Percentiles rank a stretch among this genome's conserved stretches.
Conservation (phyloP, 1,140 invertebrate genomes). For the Lasioglossum albipes region DNA sequence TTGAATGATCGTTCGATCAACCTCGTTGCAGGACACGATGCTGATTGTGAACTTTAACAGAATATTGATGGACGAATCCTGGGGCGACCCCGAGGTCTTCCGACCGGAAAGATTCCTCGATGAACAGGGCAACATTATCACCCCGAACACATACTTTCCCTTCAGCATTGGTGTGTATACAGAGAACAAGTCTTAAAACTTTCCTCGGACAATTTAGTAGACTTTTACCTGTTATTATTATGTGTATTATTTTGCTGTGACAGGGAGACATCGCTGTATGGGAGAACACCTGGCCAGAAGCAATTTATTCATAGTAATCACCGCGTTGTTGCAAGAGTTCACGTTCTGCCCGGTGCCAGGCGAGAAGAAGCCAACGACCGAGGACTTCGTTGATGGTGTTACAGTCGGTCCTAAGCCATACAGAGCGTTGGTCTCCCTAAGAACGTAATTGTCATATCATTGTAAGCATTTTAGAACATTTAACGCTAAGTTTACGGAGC, state of each 20-base stretch:
- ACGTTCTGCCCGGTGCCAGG: slow-evolving; percentile 84
- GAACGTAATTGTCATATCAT: slow-evolving; percentile 66
- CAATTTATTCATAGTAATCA: slow-evolving; percentile 92
- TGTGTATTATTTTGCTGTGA: slow-evolving; percentile 32
- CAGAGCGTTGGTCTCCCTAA: slow-evolving; percentile 83
- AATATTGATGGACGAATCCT: slow-evolving; percentile 86
- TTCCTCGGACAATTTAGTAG: background rate
- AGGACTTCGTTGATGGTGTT: slow-evolving; percentile 85
- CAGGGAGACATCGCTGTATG: slow-evolving; percentile 90
- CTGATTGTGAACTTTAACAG: slow-evolving; percentile 90
- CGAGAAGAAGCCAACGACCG: slow-evolving; percentile 82
- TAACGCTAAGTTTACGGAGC: background rate
- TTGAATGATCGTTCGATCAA: slow-evolving; percentile 15
- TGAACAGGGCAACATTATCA: slow-evolving; percentile 82
- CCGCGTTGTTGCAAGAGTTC: slow-evolving; percentile 89
- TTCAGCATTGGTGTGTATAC: slow-evolving; percentile 86
- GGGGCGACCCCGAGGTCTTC: slow-evolving; percentile 87
- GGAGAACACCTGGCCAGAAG: slow-evolving; percentile 91
- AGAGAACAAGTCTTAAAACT: no score
- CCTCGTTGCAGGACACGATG: slow-evolving; percentile 86
- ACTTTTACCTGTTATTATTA: no score
- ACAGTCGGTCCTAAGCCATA: slow-evolving; percentile 87
- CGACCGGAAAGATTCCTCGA: slow-evolving; percentile 89
- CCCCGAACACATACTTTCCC: slow-evolving; percentile 87
- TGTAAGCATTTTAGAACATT: no score